Conservation (phyloP, 2,888 invertebrate species). For the Meghimatium bilineatum region DNA sequence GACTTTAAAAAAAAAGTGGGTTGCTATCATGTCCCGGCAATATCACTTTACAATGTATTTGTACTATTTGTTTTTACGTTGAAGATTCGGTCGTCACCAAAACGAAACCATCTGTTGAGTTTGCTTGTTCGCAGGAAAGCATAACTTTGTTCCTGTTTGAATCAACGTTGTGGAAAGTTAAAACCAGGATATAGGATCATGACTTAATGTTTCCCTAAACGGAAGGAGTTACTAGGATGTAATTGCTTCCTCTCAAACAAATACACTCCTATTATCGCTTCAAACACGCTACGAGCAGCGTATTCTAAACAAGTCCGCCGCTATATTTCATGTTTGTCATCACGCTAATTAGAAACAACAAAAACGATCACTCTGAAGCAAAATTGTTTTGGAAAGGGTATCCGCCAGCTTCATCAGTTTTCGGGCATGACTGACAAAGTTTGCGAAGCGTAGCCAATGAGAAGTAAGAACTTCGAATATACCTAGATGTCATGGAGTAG, state of each 20-base stretch:
- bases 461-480: slow-evolving; percentile 8
- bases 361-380: slow-evolving; percentile 25
- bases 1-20: no score
- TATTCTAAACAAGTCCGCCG: slow-evolving; percentile 27
- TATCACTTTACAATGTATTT: no score
- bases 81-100: no score
- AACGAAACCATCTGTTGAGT: background rate
- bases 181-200: slow-evolving; percentile 4
- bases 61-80: no score
- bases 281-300: slow-evolving; percentile 6
- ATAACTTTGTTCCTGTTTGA: background rate
- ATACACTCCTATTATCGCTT: slow-evolving; percentile 24
- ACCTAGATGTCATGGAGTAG: background rate
- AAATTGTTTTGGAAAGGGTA: slow-evolving; percentile 15
- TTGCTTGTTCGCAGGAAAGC: background rate
- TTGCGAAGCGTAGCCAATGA: background rate
- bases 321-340: slow-evolving; percentile 32
- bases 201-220: slow-evolving; percentile 31
- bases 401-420: slow-evolving; percentile 24
- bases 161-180: background rate
- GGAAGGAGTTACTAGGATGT: slow-evolving; percentile 7
- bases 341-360: slow-evolving; percentile 38
- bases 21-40: no score
- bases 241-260: slow-evolving; percentile 40
- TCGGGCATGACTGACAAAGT: slow-evolving; percentile 15